Evolutionary conservation across 1,140 invertebrate genomes (phyloP).

Genomic region (Saccostrea echinata): DNA sequence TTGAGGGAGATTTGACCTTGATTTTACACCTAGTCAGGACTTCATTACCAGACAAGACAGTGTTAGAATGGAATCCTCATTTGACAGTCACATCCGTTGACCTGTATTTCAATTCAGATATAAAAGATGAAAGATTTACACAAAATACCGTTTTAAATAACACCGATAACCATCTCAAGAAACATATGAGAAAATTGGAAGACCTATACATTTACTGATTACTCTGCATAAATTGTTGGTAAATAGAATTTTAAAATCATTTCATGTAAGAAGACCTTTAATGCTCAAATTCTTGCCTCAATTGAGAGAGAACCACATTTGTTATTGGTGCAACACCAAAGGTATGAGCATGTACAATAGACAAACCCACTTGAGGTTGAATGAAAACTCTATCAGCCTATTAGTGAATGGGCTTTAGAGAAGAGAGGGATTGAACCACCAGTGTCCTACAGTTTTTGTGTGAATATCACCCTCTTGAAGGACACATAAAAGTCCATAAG

Average conservation of each 20-base stretch:
- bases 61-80: not conserved
- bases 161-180: not conserved
- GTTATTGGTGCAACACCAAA: not conserved
- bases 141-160: not conserved
- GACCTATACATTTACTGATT: not conserved
- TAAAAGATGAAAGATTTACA: not conserved
- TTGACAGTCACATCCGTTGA: not conserved
- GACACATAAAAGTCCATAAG: slow-evolving; percentile 36
- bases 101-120: not conserved
- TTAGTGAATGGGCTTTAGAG: not conserved
- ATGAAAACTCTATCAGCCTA: slow-evolving; percentile 1
- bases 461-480: slow-evolving; percentile 28
- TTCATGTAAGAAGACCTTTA: not conserved
- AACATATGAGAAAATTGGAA: not conserved
- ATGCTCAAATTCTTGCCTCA: slow-evolving; percentile 10
- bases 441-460: slow-evolving; percentile 9
- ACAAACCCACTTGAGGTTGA: slow-evolving; percentile 18
- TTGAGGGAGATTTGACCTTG: not conserved
- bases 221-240: not conserved
- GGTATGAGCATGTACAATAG: not conserved
- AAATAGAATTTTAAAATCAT: not conserved
- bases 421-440: not conserved
- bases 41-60: not conserved
- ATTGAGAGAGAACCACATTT: not conserved
- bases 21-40: slow-evolving; percentile 12